Conservation (phyloP, 2,888 invertebrate species). For the Seira sanloemensis region DNA sequence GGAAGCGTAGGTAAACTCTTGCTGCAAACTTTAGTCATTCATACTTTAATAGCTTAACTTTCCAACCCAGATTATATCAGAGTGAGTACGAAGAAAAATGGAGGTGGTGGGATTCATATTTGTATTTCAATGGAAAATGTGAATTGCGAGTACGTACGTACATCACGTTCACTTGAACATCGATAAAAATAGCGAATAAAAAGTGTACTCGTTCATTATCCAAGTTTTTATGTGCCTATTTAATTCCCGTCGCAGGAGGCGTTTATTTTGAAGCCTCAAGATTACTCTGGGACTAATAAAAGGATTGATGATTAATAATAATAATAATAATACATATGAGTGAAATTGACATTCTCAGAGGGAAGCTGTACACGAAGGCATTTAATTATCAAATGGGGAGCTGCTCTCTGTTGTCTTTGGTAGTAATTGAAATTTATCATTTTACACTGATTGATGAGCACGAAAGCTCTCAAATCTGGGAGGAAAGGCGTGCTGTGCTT, state of each 20-base stretch:
- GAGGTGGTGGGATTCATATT: no score
- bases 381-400: neutral
- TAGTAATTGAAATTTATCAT: slow-evolving; percentile 10
- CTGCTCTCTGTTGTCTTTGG: neutral
- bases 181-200: slow-evolving; percentile 12
- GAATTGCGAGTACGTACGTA: neutral
- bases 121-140: no score
- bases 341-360: neutral
- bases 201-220: neutral
- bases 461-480: neutral
- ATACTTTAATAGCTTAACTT: no score
- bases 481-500: neutral
- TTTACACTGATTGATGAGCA: slow-evolving; percentile 12
- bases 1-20: no score
- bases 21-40: no score
- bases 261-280: neutral
- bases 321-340: neutral
- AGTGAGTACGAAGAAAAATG: no score
- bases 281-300: neutral
- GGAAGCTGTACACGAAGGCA: neutral
- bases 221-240: slow-evolving; percentile 7
- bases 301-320: slow-evolving; percentile 13
- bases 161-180: neutral
- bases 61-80: no score
- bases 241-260: neutral